Percentiles rank a stretch among this genome's conserved stretches.
Evolutionary conservation across 1,140 invertebrate genomes (phyloP).

Genomic region (Pygmarrhopalites habei): DNA sequence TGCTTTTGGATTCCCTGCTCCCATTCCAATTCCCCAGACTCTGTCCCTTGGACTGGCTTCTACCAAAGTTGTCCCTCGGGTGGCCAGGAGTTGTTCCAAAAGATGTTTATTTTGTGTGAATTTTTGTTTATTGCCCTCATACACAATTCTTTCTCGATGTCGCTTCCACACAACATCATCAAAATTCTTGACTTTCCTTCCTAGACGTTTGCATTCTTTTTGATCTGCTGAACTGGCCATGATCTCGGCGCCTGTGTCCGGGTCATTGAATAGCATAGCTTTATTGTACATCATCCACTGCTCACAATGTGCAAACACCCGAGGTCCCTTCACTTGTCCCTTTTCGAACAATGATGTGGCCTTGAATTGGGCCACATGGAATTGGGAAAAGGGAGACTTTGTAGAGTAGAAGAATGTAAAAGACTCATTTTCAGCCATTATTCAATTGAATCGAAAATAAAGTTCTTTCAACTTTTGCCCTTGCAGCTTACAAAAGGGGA

Average conservation of each 20-base stretch:
- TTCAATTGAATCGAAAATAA: too few relatives aligned
- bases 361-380: constrained; percentile 13
- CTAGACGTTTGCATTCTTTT: constrained; percentile 13
- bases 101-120: constrained; percentile 28
- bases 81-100: constrained; percentile 12
- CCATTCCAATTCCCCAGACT: constrained; percentile 30
- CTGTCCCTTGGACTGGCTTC: constrained; percentile 32
- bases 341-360: constrained; percentile 9
- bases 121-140: constrained; percentile 27
- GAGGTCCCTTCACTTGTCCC: neutral
- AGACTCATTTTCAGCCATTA: too few relatives aligned
- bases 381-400: constrained; percentile 30
- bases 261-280: constrained; percentile 24
- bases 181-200: constrained; percentile 27
- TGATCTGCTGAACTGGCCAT: constrained; percentile 3
- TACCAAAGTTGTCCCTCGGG: constrained; percentile 29
- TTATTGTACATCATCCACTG: constrained; percentile 36
- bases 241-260: constrained; percentile 1
- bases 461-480: too few relatives aligned
- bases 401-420: constrained; percentile 31
- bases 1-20: constrained; percentile 14
- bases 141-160: constrained; percentile 18
- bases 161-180: constrained; percentile 19
- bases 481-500: too few relatives aligned
- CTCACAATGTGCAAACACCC: constrained; percentile 23